Evolutionary conservation across 2,113 vertebrate species (phyloP).

Genomic region (Neogale vison): DNA sequence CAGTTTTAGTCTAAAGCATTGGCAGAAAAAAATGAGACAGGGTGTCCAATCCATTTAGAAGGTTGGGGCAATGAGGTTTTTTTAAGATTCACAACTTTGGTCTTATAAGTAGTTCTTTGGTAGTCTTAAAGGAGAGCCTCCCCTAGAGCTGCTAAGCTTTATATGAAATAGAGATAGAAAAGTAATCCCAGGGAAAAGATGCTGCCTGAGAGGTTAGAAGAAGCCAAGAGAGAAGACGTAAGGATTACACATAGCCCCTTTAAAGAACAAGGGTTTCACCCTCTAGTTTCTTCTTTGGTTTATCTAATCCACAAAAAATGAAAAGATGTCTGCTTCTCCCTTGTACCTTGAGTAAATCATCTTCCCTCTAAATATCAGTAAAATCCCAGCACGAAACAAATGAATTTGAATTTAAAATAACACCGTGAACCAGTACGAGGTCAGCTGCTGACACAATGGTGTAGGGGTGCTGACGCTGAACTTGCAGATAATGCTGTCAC

Average conservation of each 20-base stretch:
- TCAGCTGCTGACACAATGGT: conserved; percentile 58
- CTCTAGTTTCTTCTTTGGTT: neutral
- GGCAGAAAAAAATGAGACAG: neutral
- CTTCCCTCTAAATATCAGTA: conserved; percentile 50
- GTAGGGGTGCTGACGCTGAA: neutral
- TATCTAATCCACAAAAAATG: neutral
- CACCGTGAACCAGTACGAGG: neutral
- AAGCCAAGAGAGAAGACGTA: neutral
- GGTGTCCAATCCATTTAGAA: neutral
- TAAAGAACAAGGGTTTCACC: neutral
- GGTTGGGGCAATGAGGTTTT: neutral
- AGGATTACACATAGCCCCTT: neutral
- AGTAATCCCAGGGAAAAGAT: neutral
- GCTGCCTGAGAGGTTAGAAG: neutral
- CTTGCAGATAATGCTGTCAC: conserved; percentile 50
- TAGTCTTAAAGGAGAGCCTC: neutral
- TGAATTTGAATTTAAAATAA: conserved; percentile 77
- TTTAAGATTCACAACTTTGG: neutral
- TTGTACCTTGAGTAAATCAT: neutral
- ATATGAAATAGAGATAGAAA: neutral
- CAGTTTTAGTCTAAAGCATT: neutral
- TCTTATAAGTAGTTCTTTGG: neutral
- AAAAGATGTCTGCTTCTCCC: neutral
- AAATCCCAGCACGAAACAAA: conserved; percentile 48
- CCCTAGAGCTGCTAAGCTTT: neutral